These are phyloP conservation scores for Ectemnius continuus DNA, from an alignment of 2,888 invertebrate species.

Conservation along the genomic window DNA sequence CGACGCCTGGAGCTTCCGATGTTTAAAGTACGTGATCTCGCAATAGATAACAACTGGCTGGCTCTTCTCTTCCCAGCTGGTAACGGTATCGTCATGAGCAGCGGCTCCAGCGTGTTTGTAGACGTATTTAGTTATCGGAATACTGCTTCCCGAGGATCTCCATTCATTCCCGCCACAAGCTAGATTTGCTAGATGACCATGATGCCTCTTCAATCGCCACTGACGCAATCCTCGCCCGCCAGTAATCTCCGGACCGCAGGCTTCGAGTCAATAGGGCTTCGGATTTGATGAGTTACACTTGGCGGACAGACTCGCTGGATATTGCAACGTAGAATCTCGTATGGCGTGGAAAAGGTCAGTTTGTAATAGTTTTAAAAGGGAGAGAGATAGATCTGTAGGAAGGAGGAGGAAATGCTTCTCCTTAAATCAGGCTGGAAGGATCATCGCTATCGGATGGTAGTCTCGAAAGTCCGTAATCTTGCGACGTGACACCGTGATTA, in stretches of 20 bases:
- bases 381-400: too few relatives aligned
- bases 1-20: neutral
- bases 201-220: too few relatives aligned
- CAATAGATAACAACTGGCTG: conserved; percentile 2
- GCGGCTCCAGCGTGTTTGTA: neutral
- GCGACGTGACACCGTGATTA: conserved; percentile 13
- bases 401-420: neutral
- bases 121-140: neutral
- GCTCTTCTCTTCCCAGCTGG: conserved; percentile 1
- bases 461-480: conserved; percentile 8
- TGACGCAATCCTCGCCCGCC: too few relatives aligned
- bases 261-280: too few relatives aligned
- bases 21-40: conserved; percentile 19
- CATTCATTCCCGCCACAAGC: neutral
- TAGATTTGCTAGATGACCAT: neutral
- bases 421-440: neutral
- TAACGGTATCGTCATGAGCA: neutral
- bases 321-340: too few relatives aligned
- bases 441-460: conserved; percentile 5
- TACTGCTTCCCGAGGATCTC: neutral
- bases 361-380: too few relatives aligned
- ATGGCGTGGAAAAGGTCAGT: too few relatives aligned
- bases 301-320: too few relatives aligned
- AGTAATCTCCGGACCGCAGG: too few relatives aligned
- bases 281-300: too few relatives aligned